These are phyloP conservation scores for Oxystoma pomonae DNA, from an alignment of 2,888 invertebrate species.

Conservation along the genomic window DNA sequence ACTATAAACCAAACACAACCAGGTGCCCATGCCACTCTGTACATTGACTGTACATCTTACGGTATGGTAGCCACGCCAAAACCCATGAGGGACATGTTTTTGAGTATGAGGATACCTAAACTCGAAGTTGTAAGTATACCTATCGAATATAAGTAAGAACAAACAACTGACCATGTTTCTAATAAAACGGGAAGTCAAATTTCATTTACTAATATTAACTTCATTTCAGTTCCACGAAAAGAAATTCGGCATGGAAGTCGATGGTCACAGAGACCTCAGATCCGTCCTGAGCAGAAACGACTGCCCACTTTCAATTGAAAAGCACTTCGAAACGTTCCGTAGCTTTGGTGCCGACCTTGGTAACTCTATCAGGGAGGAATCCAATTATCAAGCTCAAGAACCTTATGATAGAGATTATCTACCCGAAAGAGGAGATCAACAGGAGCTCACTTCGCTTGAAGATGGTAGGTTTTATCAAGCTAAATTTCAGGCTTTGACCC, in stretches of 20 bases:
- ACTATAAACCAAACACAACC: constrained; percentile 54
- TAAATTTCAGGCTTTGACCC: neutral
- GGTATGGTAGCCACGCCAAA: constrained; percentile 60
- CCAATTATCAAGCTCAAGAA: constrained; percentile 46
- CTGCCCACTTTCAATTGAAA: constrained; percentile 47
- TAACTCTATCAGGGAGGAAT: constrained; percentile 38
- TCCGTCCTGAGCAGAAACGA: constrained; percentile 52
- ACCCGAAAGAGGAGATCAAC: constrained; percentile 61
- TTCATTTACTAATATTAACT: too few relatives aligned
- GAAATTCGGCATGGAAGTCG: constrained; percentile 55
- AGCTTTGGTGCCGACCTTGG: constrained; percentile 31
- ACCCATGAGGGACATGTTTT: constrained; percentile 55
- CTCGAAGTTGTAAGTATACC: constrained; percentile 55
- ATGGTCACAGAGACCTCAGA: constrained; percentile 49
- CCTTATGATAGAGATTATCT: constrained; percentile 37
- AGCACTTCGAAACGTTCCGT: constrained; percentile 43
- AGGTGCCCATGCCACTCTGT: constrained; percentile 58
- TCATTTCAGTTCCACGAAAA: constrained; percentile 61
- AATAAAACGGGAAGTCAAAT: too few relatives aligned
- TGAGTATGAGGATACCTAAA: constrained; percentile 51
- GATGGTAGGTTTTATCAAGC: constrained; percentile 45
- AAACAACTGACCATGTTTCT: neutral
- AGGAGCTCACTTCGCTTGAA: constrained; percentile 56
- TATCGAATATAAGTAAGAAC: neutral
- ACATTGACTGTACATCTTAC: constrained; percentile 61